Conservation (phyloP, 2,113 vertebrate genomes). For the Gnathonemus echidnorhynchus region DNA sequence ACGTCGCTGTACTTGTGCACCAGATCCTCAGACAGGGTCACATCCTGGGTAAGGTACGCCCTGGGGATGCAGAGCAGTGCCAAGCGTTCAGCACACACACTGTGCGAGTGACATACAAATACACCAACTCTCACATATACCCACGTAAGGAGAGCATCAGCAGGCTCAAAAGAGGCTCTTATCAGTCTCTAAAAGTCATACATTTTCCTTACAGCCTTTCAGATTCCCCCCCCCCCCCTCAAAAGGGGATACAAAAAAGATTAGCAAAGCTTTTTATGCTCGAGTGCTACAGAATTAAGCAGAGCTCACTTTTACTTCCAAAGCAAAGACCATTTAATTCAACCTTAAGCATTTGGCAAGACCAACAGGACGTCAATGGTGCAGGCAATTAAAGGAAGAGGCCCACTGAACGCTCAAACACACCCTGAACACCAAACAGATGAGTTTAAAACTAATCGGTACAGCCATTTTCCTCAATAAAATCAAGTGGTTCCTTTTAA, state of each 20-base stretch:
- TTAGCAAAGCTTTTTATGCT: not conserved
- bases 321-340: slow-evolving; percentile 20
- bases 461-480: not conserved
- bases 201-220: not conserved
- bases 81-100: not conserved
- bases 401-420: not conserved
- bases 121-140: not conserved
- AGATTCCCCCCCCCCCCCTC: not conserved
- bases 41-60: slow-evolving; percentile 77
- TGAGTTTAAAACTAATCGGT: not conserved
- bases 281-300: not conserved
- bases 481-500: not conserved
- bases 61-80: slow-evolving; percentile 45
- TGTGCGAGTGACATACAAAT: not conserved
- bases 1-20: slow-evolving; percentile 85
- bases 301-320: slow-evolving; percentile 1
- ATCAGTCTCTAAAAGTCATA: not conserved
- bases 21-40: slow-evolving; percentile 76
- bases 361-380: not conserved
- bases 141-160: not conserved
- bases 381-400: not conserved
- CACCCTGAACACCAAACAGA: not conserved
- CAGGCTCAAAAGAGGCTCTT: not conserved
- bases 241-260: not conserved
- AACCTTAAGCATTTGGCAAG: not conserved